A percentile compares a stretch with the other conserved stretches of the same genome.
These are phyloP conservation scores for Vidua macroura DNA, from an alignment of 2,113 vertebrate genomes.

Conservation along the genomic window DNA sequence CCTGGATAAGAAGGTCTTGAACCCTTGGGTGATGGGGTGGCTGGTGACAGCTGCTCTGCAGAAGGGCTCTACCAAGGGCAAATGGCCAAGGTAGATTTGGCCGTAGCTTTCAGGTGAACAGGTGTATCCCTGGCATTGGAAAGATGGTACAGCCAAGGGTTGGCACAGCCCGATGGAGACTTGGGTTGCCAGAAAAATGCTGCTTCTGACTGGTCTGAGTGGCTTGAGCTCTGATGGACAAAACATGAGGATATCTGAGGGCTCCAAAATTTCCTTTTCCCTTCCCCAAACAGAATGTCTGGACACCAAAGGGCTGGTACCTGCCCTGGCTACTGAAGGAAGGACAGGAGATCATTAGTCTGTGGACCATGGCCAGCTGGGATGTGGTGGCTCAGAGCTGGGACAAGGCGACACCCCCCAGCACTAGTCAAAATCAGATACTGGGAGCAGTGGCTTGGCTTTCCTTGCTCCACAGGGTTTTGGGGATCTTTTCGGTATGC, in stretches of 20 bases:
- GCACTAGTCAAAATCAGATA: neutral
- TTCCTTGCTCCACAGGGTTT: neutral
- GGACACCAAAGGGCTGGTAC: neutral
- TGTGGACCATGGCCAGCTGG: neutral
- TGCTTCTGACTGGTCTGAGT: fast-evolving
- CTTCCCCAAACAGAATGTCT: neutral
- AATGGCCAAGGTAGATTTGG: neutral
- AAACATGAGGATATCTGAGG: neutral
- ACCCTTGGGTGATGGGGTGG: neutral
- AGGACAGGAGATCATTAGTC: neutral
- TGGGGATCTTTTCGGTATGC: neutral
- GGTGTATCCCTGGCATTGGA: neutral
- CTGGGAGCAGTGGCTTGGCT: neutral
- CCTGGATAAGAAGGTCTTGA: fast-evolving
- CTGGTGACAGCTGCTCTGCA: neutral
- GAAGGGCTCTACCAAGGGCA: neutral
- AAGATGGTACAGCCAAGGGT: neutral
- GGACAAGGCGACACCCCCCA: neutral
- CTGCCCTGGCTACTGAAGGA: fast-evolving
- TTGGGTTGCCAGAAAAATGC: neutral
- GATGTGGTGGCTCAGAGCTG: neutral
- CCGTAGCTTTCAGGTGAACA: neutral
- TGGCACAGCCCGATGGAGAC: neutral
- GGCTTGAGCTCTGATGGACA: neutral
- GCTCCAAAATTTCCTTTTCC: neutral